Base-by-base conservation (phyloP, 2,113 vertebrate genomes). In the Platichthys flesus region DNA sequence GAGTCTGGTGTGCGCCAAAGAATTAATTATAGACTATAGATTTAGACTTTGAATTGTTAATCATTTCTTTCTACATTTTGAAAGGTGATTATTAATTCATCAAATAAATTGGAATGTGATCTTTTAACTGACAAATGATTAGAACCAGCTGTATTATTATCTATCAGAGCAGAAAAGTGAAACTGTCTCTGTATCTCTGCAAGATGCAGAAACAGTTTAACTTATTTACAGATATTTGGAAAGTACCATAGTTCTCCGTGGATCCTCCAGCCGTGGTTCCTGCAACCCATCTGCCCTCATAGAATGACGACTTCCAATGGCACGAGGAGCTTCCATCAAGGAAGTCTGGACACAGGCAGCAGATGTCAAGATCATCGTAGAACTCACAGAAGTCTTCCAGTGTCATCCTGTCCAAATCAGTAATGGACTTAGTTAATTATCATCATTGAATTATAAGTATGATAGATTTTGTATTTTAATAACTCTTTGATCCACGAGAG, bases 251-350 rank as follows among this genome's bases (percentile, higher is more conserved):
- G 35, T 78, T 40, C 1, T 83, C 82, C 2, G 65, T 42, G 71
- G 82, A 81, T 55, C 94, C 93, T 45, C 94, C 93, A 74, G 93
- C 93, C 59, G 93, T 93, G 47, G 75, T 85, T 20, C 93, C 93
- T 45, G 85, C 65, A 18, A 94, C 84, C 94, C 94, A 95, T 69
- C 85, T 84, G 31, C 93, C 90, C 0, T 90, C 67, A n/a, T 91
- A 71, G 23, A 37, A 2, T 5, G 81, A 84, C 12, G 74, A 76
- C 1, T 18, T 81, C 94, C 94, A 95, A 0, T 69, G 56, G 26
- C 66, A 60, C 1, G 76, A 35, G 1, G 82, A 18, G 6, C 58
- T 87, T 28, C 35, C 85, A 49, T 93, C 88, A 5, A 95, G 74
- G 78, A 94, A 94, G 55, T 85, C 75, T n/a, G 91, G 91, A 51